Base-by-base conservation (phyloP, 2,797 vertebrate genomes). In the Dermochelys coriacea region DNA sequence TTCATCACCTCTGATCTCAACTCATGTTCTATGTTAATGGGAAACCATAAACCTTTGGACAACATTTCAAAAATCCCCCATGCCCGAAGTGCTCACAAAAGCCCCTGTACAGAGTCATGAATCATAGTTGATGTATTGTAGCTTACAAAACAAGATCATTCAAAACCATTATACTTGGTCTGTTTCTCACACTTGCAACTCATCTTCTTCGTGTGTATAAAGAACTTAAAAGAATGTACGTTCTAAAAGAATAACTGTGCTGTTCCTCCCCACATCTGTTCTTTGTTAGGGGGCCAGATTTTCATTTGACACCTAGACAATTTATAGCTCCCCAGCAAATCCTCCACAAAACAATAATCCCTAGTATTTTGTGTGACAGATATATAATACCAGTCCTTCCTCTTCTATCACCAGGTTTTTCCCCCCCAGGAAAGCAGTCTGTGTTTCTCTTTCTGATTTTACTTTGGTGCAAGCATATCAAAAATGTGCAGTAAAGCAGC, bases 401-500 rank as follows among this genome's bases (percentile, higher is more conserved):
- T 50, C 68, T 90, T 23, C 29, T 41, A 3, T 10, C 57, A n/a
- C 41, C 47, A 85, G 1, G 95, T 85, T 84, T 88, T 75, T 7
- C 21, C 21, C 34, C 19, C n/a, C 49, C 90, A 14, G 6, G 18
- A 16, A 91, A 96, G 51, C 8, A 19, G 91, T 94, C 49, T 90
- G 9, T 89, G 14, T 37, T 87, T 95, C 89, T 90, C 68, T 12
- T n/a, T 85, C 89, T 93, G 51, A 87, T 94, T 94, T 87, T 14
- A 90, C 81, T 89, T 86, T 91, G 61, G 91, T 85, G 25, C 74
- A 93, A 55, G 31, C 54, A 51, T 52, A 88, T 84, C 51, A 90
- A 95, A 95, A 97, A 61, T 88, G 41, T 90, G 19, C 47, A 61
- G 82, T 88, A 90, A 83, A 82, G 80, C 64, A 82, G 51, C 54